Conservation (phyloP, 2,797 vertebrate species). For the Hydrophis major region DNA sequence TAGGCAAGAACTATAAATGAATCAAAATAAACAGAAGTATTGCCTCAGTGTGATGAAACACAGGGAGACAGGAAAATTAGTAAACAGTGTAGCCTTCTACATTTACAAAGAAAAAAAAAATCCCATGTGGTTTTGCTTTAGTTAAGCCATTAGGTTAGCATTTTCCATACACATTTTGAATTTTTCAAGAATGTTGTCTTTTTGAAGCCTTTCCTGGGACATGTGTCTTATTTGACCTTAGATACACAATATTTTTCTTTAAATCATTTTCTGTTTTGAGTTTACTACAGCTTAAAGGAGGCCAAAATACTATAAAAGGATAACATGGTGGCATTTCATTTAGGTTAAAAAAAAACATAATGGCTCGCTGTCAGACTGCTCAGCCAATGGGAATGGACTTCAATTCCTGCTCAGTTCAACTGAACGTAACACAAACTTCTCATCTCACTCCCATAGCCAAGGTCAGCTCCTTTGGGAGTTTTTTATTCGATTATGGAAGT, state of each 20-base stretch:
- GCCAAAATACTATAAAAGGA: too few species aligned
- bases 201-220: not conserved
- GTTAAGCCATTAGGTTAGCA: not conserved
- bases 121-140: not conserved
- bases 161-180: not conserved
- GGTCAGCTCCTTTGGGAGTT: too few species aligned
- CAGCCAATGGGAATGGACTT: too few species aligned
- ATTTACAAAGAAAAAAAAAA: not conserved
- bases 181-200: not conserved
- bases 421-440: not conserved
- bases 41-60: conserved; percentile 15
- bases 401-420: too few species aligned
- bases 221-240: not conserved
- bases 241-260: not conserved
- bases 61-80: not conserved
- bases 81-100: not conserved
- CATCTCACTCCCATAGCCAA: not conserved
- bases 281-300: too few species aligned
- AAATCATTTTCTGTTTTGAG: not conserved
- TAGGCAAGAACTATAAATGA: not conserved
- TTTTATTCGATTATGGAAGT: not conserved
- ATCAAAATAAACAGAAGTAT: conserved; percentile 1
- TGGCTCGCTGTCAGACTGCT: too few species aligned
- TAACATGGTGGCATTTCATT: not conserved
- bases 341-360: not conserved